Evolutionary conservation across 2,113 vertebrate genomes (phyloP).

Genomic region (Patagioenas fasciata): DNA sequence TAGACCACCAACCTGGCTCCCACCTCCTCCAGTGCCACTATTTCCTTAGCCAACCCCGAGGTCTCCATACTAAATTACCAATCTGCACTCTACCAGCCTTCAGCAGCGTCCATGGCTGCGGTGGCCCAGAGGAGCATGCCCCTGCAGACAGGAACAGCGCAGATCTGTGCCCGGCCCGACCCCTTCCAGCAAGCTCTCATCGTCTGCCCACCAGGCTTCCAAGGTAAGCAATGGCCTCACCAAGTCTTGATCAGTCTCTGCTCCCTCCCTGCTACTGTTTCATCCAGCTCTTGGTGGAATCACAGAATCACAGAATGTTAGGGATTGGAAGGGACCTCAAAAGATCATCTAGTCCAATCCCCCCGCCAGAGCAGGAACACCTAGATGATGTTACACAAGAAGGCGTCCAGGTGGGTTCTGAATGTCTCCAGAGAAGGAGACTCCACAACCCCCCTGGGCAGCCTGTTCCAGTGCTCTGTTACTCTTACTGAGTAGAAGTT

Average conservation of each 20-base stretch:
- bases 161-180: slow-evolving; percentile 95
- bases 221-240: slow-evolving; percentile 81
- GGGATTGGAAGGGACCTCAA: too few species aligned
- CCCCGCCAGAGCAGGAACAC: too few species aligned
- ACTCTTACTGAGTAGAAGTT: too few species aligned
- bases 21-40: slow-evolving; percentile 95
- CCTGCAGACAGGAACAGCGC: slow-evolving; percentile 90
- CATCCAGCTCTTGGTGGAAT: background rate
- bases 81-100: slow-evolving; percentile 97
- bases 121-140: slow-evolving; percentile 97
- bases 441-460: too few species aligned
- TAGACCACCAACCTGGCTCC: slow-evolving; percentile 93
- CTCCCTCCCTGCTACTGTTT: background rate
- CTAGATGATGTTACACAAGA: too few species aligned
- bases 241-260: background rate
- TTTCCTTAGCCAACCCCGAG: slow-evolving; percentile 94
- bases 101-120: slow-evolving; percentile 96
- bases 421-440: too few species aligned
- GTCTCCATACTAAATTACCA: slow-evolving; percentile 99
- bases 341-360: too few species aligned
- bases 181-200: slow-evolving; percentile 99
- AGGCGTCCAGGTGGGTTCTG: too few species aligned
- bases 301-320: too few species aligned
- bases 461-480: too few species aligned
- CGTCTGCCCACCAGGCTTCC: slow-evolving; percentile 97